These are phyloP conservation scores for Calonectris borealis DNA, from an alignment of 2,113 vertebrate genomes.

Conservation along the genomic window DNA sequence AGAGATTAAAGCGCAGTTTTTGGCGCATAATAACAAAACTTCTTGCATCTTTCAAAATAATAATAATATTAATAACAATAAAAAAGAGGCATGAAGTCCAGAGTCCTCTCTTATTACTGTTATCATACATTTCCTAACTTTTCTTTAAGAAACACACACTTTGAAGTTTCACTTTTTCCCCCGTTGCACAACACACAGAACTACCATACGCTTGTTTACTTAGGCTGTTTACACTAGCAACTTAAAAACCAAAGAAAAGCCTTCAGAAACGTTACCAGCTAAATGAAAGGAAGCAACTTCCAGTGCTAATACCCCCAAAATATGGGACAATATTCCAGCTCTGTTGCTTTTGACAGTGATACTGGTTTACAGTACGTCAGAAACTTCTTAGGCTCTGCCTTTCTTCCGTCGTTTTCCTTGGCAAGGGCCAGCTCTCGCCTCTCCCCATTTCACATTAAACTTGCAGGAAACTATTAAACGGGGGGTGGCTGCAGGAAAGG, in stretches of 20 bases:
- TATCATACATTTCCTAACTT: neutral
- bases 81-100: neutral
- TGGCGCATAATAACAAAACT: fast-evolving
- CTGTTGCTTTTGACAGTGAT: neutral
- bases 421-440: neutral
- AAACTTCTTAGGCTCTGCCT: neutral
- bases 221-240: neutral
- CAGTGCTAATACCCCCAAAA: neutral
- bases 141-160: neutral
- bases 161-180: neutral
- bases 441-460: neutral
- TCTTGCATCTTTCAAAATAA: neutral
- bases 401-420: neutral
- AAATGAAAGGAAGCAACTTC: neutral
- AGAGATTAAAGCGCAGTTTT: neutral
- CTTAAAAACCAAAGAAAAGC: neutral
- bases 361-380: neutral
- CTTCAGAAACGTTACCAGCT: neutral
- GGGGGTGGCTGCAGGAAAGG: neutral
- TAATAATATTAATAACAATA: neutral
- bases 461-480: neutral
- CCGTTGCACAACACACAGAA: neutral
- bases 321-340: fast-evolving
- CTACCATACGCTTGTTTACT: fast-evolving
- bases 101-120: neutral